A percentile compares a stretch with the other conserved stretches of the same genome.
phyloP scores from a whole-genome alignment of 2,888 invertebrate genomes.

The Endotricha flammealis region DNA sequence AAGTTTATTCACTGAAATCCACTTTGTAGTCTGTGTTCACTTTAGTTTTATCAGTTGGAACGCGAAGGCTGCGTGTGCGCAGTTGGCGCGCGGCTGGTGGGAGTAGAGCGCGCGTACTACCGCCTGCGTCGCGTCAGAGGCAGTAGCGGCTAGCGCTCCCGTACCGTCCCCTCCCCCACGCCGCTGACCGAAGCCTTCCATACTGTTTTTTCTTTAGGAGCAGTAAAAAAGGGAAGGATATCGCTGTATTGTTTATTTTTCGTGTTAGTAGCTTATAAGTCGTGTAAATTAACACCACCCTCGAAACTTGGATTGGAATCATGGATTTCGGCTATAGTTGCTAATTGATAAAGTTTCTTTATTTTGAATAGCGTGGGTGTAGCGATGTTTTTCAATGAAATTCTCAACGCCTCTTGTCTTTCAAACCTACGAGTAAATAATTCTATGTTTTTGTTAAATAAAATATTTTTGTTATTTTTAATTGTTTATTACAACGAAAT shows the following conservation, averaged over 20 bases:
- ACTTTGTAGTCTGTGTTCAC: constrained; percentile 33
- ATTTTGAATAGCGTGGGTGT: constrained; percentile 22
- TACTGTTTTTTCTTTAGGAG: constrained; percentile 62
- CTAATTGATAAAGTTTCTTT: constrained; percentile 47
- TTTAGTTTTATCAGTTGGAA: constrained; percentile 34
- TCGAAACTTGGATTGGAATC: constrained; percentile 45
- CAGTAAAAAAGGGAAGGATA: constrained; percentile 74
- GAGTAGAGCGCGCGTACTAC: constrained; percentile 73
- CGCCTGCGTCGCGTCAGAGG: constrained; percentile 56
- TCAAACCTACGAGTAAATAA: too few relatives aligned
- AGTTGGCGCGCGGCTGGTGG: constrained; percentile 62
- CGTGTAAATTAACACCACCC: constrained; percentile 69
- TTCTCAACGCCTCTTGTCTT: too few relatives aligned
- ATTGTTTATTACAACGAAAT: constrained; percentile 70
- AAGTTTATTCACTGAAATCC: constrained; percentile 64
- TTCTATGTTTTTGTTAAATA: background rate
- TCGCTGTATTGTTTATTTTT: constrained; percentile 72
- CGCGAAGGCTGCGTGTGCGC: constrained; percentile 62
- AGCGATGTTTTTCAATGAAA: too few relatives aligned
- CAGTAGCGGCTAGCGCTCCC: constrained; percentile 70
- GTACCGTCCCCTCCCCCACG: constrained; percentile 44
- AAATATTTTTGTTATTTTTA: constrained; percentile 20
- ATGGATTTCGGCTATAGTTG: constrained; percentile 48
- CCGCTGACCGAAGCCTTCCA: constrained; percentile 55
- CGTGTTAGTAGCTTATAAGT: constrained; percentile 73